Evolutionary conservation across 1,140 invertebrate genomes (phyloP), one percentile per base, ranked within the genome.

Genomic region (Mylabris phalerata): DNA sequence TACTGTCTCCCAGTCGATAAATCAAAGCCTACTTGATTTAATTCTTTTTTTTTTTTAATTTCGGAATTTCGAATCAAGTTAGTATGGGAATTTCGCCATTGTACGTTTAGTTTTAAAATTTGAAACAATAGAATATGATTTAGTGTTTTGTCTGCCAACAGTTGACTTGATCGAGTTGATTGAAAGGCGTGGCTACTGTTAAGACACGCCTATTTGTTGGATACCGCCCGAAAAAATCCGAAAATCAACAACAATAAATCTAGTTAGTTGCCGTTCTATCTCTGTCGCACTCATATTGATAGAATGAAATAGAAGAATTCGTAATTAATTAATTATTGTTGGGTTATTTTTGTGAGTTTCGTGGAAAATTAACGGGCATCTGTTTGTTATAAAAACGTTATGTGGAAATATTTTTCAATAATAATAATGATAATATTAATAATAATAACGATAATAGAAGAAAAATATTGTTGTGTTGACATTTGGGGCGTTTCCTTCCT

Each of bases 401-500:
- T 11, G 26, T 38, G 24, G 10, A 40, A 51, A 51, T 25, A 50
- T 51, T 51, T 51, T 11, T n/a, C 41, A 4, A 51, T n/a, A 24
- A 4, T 40, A 10, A 11, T n/a, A 19, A 47, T 49, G 55, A 60
- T 60, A 47, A 51, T 43, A 10, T 26, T 13, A 49, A n/a, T 60
- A 60, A 60, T 55, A 60, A 25, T 54, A 40, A 55, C 41, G 38
- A 19, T 48, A 52, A 43, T 46, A 43, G 25, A 50, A 40, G 44
- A 43, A 40, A 24, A 46, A 51, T 51, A 48, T 48, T n/a, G 38
- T 26, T 19, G 32, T 39, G 40, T 24, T 50, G 54, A 60, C 48
- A 50, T 50, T 49, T 50, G 32, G 19, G 55, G 48, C 52, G 52
- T 54, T 60, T 60, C 59, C 59, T 60, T 60, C 59, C 59, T 55